Base-by-base conservation (phyloP, 2,113 vertebrate species). In the Apistogramma diplotaenia region DNA sequence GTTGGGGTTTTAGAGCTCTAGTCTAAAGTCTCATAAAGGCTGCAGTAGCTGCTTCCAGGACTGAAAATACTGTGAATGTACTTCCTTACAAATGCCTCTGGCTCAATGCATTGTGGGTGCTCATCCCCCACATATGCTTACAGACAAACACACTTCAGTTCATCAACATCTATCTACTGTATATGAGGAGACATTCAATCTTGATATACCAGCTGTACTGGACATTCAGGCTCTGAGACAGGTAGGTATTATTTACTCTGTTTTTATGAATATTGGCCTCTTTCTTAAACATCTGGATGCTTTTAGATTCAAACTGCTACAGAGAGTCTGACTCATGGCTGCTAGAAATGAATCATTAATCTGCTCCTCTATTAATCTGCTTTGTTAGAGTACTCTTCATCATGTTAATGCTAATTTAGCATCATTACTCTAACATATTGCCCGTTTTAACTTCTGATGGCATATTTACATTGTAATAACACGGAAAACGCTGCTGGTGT, bases 391-490 rank as follows among this genome's bases (percentile, higher is more conserved):
- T 19, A 25, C 62, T 31, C 59, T 79, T 75, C 46, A 10, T 29
- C 33, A 53, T 40, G 21, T 37, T 29, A 51, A 65, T 8, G 58
- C 57, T 86, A 85, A 90, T 89, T 62, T 65, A 25, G 81, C 76
- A 76, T 74, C 54, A 81, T 89, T 79, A 78, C 77, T 59, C 65
- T 12, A 72, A 83, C 78, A 71, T 46, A 76, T 84, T 27, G 23
- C 60, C 65, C 19, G 29, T 74, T 83, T 74, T 49, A 74, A 78
- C 79, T 79, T 84, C 84, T 72, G 13, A 74, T 29, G 35, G 70
- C 51, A 23, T 89, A 89, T 89, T 91, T 90, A 89, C 86, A 85
- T 85, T 46, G 62, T 77, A 89, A 86, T 88, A 79, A 79, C 60
- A 62, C 25, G 16, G 40, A n/a, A 46, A 79, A 78, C 11, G 78